Percentiles rank a stretch among this genome's conserved stretches.
phyloP scores from a whole-genome alignment of 2,888 invertebrate genomes.

The Euproctis similis region DNA sequence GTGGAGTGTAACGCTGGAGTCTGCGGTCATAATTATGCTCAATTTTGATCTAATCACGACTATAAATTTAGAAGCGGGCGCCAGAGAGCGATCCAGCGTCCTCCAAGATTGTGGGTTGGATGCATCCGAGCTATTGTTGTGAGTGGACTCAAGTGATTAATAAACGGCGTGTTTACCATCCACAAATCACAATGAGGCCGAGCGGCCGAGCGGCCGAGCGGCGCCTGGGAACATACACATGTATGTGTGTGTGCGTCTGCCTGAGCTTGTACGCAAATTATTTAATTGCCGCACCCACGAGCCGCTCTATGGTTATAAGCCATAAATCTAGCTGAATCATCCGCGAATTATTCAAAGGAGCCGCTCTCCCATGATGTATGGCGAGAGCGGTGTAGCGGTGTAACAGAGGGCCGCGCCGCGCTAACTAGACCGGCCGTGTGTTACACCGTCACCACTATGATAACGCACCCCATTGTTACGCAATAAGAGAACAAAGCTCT shows the following conservation, averaged over 20 bases:
- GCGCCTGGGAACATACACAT: slow-evolving; percentile 11
- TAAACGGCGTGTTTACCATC: slow-evolving; percentile 33
- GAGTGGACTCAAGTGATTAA: slow-evolving; percentile 28
- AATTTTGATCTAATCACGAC: slow-evolving; percentile 14
- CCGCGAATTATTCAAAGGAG: slow-evolving; percentile 67
- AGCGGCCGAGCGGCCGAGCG: slow-evolving; percentile 15
- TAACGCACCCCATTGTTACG: slow-evolving; percentile 30
- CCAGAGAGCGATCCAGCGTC: slow-evolving; percentile 12
- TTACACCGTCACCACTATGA: slow-evolving; percentile 2
- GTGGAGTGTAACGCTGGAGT: neutral
- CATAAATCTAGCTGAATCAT: slow-evolving; percentile 64
- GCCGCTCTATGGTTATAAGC: slow-evolving; percentile 60
- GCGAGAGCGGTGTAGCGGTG: no score
- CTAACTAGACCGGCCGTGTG: slow-evolving; percentile 9
- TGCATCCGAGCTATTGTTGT: slow-evolving; percentile 17
- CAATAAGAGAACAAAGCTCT: slow-evolving; percentile 32
- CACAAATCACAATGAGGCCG: slow-evolving; percentile 46
- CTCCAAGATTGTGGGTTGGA: slow-evolving; percentile 32
- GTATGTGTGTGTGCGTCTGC: slow-evolving; percentile 12
- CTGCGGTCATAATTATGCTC: slow-evolving; percentile 13
- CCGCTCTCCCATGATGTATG: slow-evolving; percentile 40
- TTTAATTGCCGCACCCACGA: slow-evolving; percentile 64
- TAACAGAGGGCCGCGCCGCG: slow-evolving; percentile 10
- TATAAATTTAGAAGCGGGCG: slow-evolving; percentile 19
- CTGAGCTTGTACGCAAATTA: slow-evolving; percentile 59